Base-by-base conservation (phyloP, 2,113 vertebrate genomes). In the Tapirus terrestris region DNA sequence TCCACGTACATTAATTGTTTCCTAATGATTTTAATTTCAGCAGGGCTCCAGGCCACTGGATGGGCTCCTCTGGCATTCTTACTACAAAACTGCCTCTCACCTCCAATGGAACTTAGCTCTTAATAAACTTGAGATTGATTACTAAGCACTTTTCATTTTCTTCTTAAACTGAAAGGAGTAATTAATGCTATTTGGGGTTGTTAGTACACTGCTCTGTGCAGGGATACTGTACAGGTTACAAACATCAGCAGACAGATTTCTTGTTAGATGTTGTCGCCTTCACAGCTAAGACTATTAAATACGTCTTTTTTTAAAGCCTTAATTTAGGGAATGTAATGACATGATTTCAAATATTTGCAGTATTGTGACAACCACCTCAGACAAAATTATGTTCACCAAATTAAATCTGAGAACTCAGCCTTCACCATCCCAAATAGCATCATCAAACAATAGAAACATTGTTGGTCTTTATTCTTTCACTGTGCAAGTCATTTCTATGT, bases 61-160 rank as follows among this genome's bases (percentile, higher is more conserved):
- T n/a, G 51, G 86, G 70, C 80, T 92, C 63, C 68, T 90, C 12
- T 60, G 27, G 2, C n/a, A 84, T 33, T 48, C 45, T 94, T 56
- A 92, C 10, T 65, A 11, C 16, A 51, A 61, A 88, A 53, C 18
- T 65, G 33, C 77, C 91, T 97, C 60, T 93, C 25, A 33, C 0
- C 1, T 84, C 56, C 68, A 65, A 0, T 20, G 73, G 96, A 79
- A 93, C 96, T 94, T n/a, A 97, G 76, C 48, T 96, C 56, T 70
- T 96, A 98, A 98, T 92, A 98, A 97, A 95, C 81, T 92, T 88
- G 76, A 96, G 76, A 89, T 89, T 97, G 96, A 94, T 97, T 93
- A 80, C 20, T 95, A 97, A 1, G 0, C 53, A 72, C 56, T 73
- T 87, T 43, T 87, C 76, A 91, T 67, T 31, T 72, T 75, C 33